These are phyloP conservation scores for Eupithecia subfuscata DNA, from an alignment of 2,888 invertebrate species.

Conservation along the genomic window DNA sequence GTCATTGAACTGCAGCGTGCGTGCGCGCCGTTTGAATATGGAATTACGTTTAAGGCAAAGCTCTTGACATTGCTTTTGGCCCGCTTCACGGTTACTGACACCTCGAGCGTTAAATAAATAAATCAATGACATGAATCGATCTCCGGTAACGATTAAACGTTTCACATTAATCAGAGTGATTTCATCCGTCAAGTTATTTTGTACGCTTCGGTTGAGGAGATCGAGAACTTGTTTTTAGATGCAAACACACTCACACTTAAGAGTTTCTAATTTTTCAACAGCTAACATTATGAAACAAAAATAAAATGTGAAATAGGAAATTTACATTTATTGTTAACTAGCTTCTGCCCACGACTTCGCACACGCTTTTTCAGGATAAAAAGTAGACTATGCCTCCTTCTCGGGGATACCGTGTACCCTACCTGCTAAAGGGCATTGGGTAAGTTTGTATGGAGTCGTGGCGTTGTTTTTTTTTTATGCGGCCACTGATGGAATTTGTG, in stretches of 20 bases:
- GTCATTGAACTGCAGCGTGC: slow-evolving; percentile 75
- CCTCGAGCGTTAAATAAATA: slow-evolving; percentile 53
- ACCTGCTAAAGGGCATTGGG: too few species aligned
- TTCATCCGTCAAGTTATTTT: slow-evolving; percentile 54
- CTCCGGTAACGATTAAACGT: slow-evolving; percentile 52
- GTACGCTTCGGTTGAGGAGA: slow-evolving; percentile 56
- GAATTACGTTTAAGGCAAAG: slow-evolving; percentile 60
- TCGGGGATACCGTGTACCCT: background rate
- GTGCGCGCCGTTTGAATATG: slow-evolving; percentile 71
- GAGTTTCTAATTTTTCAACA: slow-evolving; percentile 16
- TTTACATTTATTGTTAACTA: background rate
- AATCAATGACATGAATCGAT: slow-evolving; percentile 58
- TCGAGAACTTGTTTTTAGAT: slow-evolving; percentile 47
- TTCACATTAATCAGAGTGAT: slow-evolving; percentile 56
- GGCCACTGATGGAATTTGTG: too few species aligned
- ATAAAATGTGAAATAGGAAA: background rate
- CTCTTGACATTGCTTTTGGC: slow-evolving; percentile 76
- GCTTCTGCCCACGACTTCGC: background rate
- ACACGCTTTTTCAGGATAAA: background rate
- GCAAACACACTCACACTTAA: slow-evolving; percentile 29
- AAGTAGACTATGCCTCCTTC: background rate
- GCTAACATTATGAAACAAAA: background rate
- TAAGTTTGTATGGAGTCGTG: too few species aligned
- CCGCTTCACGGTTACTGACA: slow-evolving; percentile 60
- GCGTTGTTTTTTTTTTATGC: too few species aligned